Base-by-base conservation (phyloP, 2,113 vertebrate species). In the Erinaceus europaeus region DNA sequence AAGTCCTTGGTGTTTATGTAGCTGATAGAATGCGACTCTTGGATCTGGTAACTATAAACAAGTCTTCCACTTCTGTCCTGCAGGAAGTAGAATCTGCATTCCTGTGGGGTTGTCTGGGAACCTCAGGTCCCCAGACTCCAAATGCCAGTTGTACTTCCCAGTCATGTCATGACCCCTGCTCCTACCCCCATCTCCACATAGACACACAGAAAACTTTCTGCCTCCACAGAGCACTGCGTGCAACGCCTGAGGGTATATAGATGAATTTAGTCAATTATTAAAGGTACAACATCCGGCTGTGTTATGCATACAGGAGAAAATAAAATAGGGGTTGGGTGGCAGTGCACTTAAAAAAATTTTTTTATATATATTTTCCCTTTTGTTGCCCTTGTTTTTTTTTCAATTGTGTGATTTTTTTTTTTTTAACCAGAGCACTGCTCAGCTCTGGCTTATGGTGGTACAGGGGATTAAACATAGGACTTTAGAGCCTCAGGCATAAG, bases 1-100 rank as follows among this genome's bases (percentile, higher is more conserved):
- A 32, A 44, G 21, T 52, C 57, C 27, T 74, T 40, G 65, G 27
- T 72, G 62, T 92, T 62, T 89, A 65, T 27, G 23, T 59, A 17
- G 73, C n/a, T 57, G 57, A 61, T 42, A 42, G 32, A 64, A 27
- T 76, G 36, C 27, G 57, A 82, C 36, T 78, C 75, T 78, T 73
- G 53, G 80, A 46, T 90, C 34, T 61, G 42, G 67, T 23, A 20
- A 81, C 50, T 53, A 40, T 68, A 84, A 85, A 77, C 69, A 90
- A 23, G 20, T 40, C 76, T 72, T 71, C 52, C 10, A 18, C 27
- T 40, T 55, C 4, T 6, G 12, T 76, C 20, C 3, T 67, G 23
- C 59, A 57, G 46, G 79, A 61, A 27, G 27, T 74, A 53, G 53
- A 34, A 12, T 74, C 75, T 79, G 79, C 61, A 61, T 59, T 32